These are phyloP conservation scores for Epizoanthus fatuus DNA, from an alignment of 92 coral and sea anemone species.

Conservation along the genomic window DNA sequence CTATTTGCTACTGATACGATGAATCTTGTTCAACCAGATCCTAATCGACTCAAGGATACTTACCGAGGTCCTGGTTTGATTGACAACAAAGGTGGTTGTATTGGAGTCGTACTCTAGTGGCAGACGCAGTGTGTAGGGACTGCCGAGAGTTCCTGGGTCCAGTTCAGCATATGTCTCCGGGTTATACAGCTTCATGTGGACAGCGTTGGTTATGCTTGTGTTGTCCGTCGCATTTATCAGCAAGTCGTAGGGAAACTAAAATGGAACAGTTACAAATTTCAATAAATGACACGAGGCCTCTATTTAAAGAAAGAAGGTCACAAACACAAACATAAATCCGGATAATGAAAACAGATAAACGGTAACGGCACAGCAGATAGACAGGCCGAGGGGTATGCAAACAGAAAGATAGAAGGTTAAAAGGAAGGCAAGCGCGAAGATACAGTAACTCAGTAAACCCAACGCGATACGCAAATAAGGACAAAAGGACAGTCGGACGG, in stretches of 20 bases:
- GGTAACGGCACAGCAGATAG: neutral
- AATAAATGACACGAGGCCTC: neutral
- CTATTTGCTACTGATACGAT: no score
- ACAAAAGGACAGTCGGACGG: no score
- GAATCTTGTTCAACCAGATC: no score
- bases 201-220: slow-evolving; percentile 75
- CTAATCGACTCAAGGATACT: neutral
- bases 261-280: neutral
- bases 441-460: no score
- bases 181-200: slow-evolving; percentile 79
- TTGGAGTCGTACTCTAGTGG: slow-evolving; percentile 66
- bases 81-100: slow-evolving; percentile 31
- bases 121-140: slow-evolving; percentile 66
- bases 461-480: no score
- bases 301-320: neutral
- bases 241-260: slow-evolving; percentile 74
- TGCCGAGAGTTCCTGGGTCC: slow-evolving; percentile 49
- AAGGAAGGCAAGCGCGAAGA: no score
- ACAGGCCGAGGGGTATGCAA: neutral
- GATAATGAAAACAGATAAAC: neutral
- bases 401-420: no score
- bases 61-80: slow-evolving; percentile 53
- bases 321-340: neutral
- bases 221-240: slow-evolving; percentile 50
- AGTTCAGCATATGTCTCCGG: slow-evolving; percentile 79